Evolutionary conservation across 2,888 invertebrate species (phyloP), one percentile per base, ranked within the genome.

Genomic region (Tholera decimalis): DNA sequence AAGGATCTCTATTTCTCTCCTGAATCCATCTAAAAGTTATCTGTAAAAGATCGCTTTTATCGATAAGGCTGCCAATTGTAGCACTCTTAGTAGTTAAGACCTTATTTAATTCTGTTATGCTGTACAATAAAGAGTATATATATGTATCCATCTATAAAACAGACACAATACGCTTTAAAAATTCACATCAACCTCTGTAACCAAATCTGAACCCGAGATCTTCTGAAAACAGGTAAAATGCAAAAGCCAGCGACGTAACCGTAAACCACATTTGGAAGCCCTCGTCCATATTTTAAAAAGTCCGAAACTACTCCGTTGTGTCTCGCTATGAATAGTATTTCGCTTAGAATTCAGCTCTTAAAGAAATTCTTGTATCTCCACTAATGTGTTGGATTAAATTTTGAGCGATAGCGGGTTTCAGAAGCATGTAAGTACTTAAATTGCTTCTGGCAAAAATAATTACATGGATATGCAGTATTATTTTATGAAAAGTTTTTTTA

Each of bases 331-430:
- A 80, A 78, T 72, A 66, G 71, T 62, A 78, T 80, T 80, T 66
- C 71, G 78, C 64, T 78, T 68, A 74, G 71, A 80, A 78, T 66
- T 74, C 64, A 66, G 44, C 71, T 80, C 75, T 71, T 71, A 80
- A 78, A 78, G 68, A 79, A 80, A 66, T 78, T 66, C 79, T 74
- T 78, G 78, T 63, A 66, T 69, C 69, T 74, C 39, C 59, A 63
- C 79, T 80, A 80, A 75, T 75, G 81, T 80, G 37, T 18, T 50
- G 68, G 62, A 3, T 28, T 49, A 78, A 69, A 8, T 0, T 7
- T 26, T 7, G 26, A 60, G 69, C 37, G 54, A 24, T 0, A 50
- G 69, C 72, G 75, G 18, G 0, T 20, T 18, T 6, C 3, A 18
- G 13, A 33, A 44, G 8, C n/a, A n/a, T n/a, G n/a, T 7, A 13